Evolutionary conservation across 2,113 vertebrate genomes (phyloP).

Genomic region (Ciconia boyciana): DNA sequence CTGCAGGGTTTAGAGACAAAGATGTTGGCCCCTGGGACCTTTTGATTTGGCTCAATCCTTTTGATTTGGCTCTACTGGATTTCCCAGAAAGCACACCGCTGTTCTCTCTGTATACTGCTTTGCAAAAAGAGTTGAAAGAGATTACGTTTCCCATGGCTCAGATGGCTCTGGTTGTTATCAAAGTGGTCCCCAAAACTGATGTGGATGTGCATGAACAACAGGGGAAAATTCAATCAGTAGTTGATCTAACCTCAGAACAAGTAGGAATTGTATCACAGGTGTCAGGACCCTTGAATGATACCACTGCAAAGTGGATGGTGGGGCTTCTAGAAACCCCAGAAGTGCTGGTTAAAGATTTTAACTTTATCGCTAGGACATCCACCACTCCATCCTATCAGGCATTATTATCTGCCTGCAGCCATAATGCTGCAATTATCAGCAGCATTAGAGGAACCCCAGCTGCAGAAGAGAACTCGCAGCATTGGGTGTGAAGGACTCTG

Average conservation of each 20-base stretch:
- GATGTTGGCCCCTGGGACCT: background rate
- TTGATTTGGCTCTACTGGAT: background rate
- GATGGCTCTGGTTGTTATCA: background rate
- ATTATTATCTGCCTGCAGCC: background rate
- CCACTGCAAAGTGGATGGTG: background rate
- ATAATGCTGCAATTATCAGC: background rate
- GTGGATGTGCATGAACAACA: background rate
- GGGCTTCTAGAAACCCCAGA: background rate
- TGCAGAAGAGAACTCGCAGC: background rate
- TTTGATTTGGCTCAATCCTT: background rate
- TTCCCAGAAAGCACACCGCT: background rate
- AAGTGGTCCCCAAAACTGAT: background rate
- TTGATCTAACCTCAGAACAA: background rate
- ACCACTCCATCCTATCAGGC: background rate
- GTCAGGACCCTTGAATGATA: background rate
- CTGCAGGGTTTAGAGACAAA: background rate
- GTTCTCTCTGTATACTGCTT: background rate
- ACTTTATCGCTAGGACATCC: background rate
- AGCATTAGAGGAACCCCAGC: background rate
- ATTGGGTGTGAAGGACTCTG: background rate
- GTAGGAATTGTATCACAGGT: background rate
- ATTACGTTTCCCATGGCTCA: background rate
- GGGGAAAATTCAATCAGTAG: background rate
- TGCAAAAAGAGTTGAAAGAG: background rate
- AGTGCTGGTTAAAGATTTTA: background rate